Evolutionary conservation across 2,797 vertebrate genomes (phyloP), one percentile per base, ranked within the genome.

Genomic region (Pelodytes ibericus): DNA sequence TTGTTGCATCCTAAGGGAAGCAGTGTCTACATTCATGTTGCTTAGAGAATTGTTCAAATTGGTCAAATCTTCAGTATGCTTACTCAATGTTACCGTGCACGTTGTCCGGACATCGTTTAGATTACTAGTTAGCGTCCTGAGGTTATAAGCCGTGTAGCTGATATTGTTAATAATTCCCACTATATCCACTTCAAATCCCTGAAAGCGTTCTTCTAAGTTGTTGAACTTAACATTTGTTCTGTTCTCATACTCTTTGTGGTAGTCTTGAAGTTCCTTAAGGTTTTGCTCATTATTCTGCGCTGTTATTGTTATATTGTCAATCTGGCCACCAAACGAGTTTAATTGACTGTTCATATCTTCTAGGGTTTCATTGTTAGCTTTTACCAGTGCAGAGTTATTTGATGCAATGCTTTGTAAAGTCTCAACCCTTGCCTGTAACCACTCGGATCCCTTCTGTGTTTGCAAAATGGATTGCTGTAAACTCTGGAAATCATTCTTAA

Each of bases 141-240:
- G 89, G 69, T 97, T 93, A 84, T 95, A 95, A 2, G 95, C 96
- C 33, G 95, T 94, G 82, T 95, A 95, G 87, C 96, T 99, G 85
- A 99, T 94, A 66, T 98, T 98, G 80, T 94, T 95, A 0, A 96
- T 96, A 82, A 99, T 94, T 5, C 84, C 93, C 79, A 95, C 94
- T 25, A 98, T 91, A 71, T 91, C 92, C 0, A 91, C 92, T 86
- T 99, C 97, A 0, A 94, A 88, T 81, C 88, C 84, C 36, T 97
- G 95, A 81, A 98, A 90, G 15, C 90, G 92, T 36, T 91, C 86
- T 86, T 98, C 97, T 24, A 97, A 84, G 9, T 87, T 89, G 75
- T 84, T 95, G 74, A 98, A 95, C 84, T 90, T 94, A 74, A 81
- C 51, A 62, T 93, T 90, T 0, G 94, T 96, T 86, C 90, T 86